These are phyloP conservation scores for Malachius bipustulatus DNA, from an alignment of 2,888 invertebrate species.

Conservation along the genomic window DNA sequence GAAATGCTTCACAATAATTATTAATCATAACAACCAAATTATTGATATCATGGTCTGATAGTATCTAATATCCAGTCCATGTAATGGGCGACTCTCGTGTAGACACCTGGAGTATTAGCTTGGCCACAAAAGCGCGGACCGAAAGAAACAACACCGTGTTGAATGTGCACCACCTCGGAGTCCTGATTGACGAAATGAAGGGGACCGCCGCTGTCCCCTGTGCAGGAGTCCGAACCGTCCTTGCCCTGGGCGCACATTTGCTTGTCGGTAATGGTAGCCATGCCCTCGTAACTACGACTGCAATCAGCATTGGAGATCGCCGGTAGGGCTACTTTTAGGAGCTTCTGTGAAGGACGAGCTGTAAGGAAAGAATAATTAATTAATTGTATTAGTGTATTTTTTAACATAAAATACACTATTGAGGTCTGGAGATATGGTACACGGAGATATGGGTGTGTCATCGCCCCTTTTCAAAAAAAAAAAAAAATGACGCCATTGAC, in stretches of 20 bases:
- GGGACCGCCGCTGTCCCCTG: conserved; percentile 60
- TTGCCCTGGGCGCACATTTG: conserved; percentile 56
- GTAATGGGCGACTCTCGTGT: conserved; percentile 49
- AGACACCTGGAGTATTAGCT: conserved; percentile 52
- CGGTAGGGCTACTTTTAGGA: conserved; percentile 37
- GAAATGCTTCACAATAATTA: too few relatives aligned
- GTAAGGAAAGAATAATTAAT: too few relatives aligned
- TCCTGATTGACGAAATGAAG: conserved; percentile 34
- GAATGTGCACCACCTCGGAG: conserved; percentile 39
- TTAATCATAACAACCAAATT: too few relatives aligned
- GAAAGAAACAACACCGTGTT: conserved; percentile 42
- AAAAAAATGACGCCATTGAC: too few relatives aligned
- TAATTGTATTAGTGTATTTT: too few relatives aligned
- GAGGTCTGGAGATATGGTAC: too few relatives aligned
- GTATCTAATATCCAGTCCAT: conserved; percentile 50
- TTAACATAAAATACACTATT: too few relatives aligned
- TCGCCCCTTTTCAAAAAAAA: too few relatives aligned
- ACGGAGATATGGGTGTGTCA: too few relatives aligned
- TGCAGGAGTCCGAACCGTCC: conserved; percentile 48
- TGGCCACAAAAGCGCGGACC: conserved; percentile 35
- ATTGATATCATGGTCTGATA: too few relatives aligned
- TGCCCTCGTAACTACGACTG: conserved; percentile 23
- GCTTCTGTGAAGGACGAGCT: too few relatives aligned
- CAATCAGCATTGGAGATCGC: conserved; percentile 32
- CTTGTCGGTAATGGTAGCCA: conserved; percentile 23